Evolutionary conservation across 2,888 invertebrate genomes (phyloP).

Genomic region (Sepioteuthis lessoniana): DNA sequence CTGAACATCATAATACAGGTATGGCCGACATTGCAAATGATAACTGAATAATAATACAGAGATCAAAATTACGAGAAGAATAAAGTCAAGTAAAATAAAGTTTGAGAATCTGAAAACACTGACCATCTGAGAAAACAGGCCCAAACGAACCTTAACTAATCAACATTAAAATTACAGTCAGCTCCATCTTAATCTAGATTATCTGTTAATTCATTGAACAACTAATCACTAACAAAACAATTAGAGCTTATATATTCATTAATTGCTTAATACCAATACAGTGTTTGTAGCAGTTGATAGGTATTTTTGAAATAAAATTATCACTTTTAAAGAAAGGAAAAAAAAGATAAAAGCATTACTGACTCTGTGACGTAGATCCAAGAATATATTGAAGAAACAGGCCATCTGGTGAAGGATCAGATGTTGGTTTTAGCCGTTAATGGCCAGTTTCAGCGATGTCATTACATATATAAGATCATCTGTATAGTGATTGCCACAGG

Average conservation of each 20-base stretch:
- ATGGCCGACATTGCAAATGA: neutral
- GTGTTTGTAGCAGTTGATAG: neutral
- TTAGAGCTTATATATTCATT: neutral
- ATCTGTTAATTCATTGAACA: neutral
- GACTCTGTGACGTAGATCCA: neutral
- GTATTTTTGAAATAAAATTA: neutral
- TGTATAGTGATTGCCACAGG: neutral
- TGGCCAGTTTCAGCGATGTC: neutral
- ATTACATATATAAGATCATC: neutral
- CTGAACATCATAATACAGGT: neutral
- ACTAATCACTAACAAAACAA: neutral
- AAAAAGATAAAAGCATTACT: neutral
- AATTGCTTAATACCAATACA: neutral
- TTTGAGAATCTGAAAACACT: neutral
- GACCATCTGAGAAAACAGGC: neutral
- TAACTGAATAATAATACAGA: neutral
- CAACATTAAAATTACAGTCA: neutral
- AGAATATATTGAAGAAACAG: neutral
- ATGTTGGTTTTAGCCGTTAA: neutral
- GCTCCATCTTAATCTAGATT: neutral
- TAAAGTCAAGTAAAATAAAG: neutral
- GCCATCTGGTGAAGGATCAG: neutral
- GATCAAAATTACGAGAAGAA: neutral
- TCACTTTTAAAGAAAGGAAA: neutral
- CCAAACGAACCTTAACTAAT: neutral